These are phyloP conservation scores for Philereme transversata DNA, from an alignment of 2,888 invertebrate genomes.

Conservation along the genomic window DNA sequence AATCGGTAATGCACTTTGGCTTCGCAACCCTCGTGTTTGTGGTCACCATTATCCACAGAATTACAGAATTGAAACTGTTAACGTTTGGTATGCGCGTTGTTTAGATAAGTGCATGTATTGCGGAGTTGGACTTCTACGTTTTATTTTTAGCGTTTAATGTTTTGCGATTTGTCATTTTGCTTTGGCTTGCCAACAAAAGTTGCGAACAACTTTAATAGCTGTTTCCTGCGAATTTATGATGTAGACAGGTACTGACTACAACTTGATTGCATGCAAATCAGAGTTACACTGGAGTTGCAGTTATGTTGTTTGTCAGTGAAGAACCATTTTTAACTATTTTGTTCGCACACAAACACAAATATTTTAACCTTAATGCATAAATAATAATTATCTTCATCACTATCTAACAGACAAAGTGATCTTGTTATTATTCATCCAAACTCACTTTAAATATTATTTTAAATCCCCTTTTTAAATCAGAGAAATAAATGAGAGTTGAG, in stretches of 20 bases:
- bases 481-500: no score
- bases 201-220: conserved; percentile 32
- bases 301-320: no score
- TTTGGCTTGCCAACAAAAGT: conserved; percentile 32
- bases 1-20: conserved; percentile 52
- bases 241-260: conserved; percentile 21
- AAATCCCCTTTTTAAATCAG: no score
- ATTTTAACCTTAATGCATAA: no score
- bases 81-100: conserved; percentile 45
- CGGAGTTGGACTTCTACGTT: conserved; percentile 6
- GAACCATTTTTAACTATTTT: no score
- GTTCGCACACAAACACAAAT: no score
- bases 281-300: background rate
- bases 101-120: conserved; percentile 37
- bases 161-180: conserved; percentile 26
- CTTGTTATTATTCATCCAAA: no score
- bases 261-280: conserved; percentile 14
- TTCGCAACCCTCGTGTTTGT: conserved; percentile 49
- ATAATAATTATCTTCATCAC: no score
- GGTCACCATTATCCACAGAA: conserved; percentile 52
- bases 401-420: no score
- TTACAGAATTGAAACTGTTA: conserved; percentile 61
- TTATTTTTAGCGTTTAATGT: conserved; percentile 8
- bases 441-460: no score
- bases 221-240: conserved; percentile 24